A percentile compares a stretch with the other conserved stretches of the same genome.
phyloP scores from a whole-genome alignment of 2,113 vertebrate species.

The Nothoprocta pentlandii region DNA sequence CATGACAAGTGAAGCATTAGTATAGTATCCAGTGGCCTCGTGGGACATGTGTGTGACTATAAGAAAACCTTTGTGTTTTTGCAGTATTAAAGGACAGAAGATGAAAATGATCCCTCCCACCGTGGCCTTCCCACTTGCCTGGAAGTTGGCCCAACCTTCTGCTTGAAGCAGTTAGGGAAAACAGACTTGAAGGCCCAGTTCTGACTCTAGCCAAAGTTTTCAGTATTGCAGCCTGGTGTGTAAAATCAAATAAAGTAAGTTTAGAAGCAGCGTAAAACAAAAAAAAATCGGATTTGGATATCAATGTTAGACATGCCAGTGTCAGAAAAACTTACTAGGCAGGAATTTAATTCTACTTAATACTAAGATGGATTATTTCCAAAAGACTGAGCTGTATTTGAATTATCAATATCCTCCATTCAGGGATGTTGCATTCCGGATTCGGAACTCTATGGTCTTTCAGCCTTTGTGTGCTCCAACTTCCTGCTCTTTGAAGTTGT shows the following conservation, averaged over 20 bases:
- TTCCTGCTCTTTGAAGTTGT: not conserved
- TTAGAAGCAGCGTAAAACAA: not conserved
- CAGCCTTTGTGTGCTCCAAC: fast-evolving
- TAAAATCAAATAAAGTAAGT: not conserved
- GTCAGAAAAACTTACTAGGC: not conserved
- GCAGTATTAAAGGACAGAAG: not conserved
- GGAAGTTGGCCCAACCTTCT: not conserved
- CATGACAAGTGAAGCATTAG: not conserved
- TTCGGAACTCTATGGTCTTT: not conserved
- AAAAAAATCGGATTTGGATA: not conserved
- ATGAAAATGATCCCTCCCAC: not conserved
- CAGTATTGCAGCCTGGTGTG: not conserved
- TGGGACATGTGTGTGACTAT: not conserved
- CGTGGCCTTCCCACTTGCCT: not conserved
- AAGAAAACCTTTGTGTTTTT: not conserved
- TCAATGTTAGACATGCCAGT: not conserved
- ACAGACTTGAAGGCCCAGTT: not conserved
- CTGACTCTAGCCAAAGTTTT: not conserved
- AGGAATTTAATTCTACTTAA: not conserved
- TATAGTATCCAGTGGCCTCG: not conserved
- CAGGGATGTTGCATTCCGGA: not conserved
- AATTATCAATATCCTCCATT: not conserved
- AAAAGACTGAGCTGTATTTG: not conserved
- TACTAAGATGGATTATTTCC: not conserved
- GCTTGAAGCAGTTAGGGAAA: not conserved